phyloP scores from a whole-genome alignment of 2,797 vertebrate species.

The Liasis olivaceus region DNA sequence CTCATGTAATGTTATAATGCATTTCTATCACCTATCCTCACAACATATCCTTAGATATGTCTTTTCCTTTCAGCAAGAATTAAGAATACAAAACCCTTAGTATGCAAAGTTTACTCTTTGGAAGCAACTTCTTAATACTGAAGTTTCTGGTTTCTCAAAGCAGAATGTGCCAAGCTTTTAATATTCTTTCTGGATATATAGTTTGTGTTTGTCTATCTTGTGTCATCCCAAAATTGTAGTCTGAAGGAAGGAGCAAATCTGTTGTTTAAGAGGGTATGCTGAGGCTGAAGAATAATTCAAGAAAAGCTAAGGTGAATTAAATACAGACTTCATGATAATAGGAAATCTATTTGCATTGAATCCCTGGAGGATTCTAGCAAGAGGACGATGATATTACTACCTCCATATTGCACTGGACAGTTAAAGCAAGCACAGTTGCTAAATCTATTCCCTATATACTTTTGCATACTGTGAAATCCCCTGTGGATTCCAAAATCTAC shows the following conservation, averaged over 20 bases:
- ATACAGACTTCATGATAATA: background rate
- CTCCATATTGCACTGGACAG: background rate
- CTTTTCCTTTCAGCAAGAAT: slow-evolving; percentile 57
- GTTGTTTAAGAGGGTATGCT: background rate
- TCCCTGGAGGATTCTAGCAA: background rate
- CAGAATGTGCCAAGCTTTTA: slow-evolving; percentile 23
- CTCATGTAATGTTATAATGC: slow-evolving; percentile 46
- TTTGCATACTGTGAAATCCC: background rate
- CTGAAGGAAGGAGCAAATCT: background rate
- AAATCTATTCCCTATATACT: background rate
- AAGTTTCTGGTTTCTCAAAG: slow-evolving; percentile 30
- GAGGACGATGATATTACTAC: background rate
- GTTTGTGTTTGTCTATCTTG: slow-evolving; percentile 14
- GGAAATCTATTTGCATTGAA: background rate
- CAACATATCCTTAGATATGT: slow-evolving; percentile 50
- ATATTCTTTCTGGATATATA: background rate
- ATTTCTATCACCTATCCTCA: slow-evolving; percentile 52
- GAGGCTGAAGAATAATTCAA: background rate
- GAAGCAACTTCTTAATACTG: background rate
- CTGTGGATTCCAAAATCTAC: background rate
- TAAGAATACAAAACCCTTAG: slow-evolving; percentile 51
- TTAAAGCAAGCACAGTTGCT: background rate
- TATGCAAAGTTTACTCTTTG: slow-evolving; percentile 50
- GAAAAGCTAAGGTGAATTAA: slow-evolving; percentile 21
- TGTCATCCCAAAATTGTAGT: slow-evolving; percentile 24